phyloP scores from a whole-genome alignment of 2,888 invertebrate genomes.

The Abrostola tripartita region DNA sequence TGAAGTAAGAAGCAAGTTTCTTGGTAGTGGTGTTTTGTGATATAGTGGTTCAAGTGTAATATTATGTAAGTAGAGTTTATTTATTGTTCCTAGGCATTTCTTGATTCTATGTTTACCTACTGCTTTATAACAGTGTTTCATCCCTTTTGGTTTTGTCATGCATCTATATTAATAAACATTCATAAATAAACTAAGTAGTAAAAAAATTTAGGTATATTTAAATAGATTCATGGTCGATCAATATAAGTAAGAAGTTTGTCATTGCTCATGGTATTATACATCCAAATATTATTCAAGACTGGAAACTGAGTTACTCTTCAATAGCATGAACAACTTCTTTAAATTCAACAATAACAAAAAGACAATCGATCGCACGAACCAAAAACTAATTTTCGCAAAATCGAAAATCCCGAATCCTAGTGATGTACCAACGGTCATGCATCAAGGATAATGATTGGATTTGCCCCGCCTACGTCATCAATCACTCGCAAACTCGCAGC shows the following conservation, averaged over 20 bases:
- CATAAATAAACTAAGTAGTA: too few relatives aligned
- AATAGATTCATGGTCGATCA: too few relatives aligned
- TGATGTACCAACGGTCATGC: conserved; percentile 85
- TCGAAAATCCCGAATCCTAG: conserved; percentile 73
- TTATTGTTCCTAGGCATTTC: too few relatives aligned
- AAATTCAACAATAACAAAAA: not conserved
- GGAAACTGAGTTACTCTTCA: too few relatives aligned
- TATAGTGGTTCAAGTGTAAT: not conserved
- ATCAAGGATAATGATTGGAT: conserved; percentile 88
- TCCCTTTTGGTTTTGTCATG: too few relatives aligned
- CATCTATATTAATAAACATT: too few relatives aligned
- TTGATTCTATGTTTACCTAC: too few relatives aligned
- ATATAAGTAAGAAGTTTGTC: too few relatives aligned
- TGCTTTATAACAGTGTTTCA: too few relatives aligned
- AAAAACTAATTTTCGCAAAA: conserved; percentile 69
- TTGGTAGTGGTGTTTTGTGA: conserved; percentile 1
- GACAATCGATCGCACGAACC: not conserved
- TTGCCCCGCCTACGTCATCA: conserved; percentile 88
- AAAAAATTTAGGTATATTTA: too few relatives aligned
- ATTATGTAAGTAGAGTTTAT: not conserved
- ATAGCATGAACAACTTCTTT: not conserved
- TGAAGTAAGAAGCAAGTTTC: not conserved
- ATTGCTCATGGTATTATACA: too few relatives aligned
- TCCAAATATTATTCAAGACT: too few relatives aligned
- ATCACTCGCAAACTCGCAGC: conserved; percentile 81